Conservation (phyloP, 2,888 invertebrate species). For the Elmis aenea region DNA sequence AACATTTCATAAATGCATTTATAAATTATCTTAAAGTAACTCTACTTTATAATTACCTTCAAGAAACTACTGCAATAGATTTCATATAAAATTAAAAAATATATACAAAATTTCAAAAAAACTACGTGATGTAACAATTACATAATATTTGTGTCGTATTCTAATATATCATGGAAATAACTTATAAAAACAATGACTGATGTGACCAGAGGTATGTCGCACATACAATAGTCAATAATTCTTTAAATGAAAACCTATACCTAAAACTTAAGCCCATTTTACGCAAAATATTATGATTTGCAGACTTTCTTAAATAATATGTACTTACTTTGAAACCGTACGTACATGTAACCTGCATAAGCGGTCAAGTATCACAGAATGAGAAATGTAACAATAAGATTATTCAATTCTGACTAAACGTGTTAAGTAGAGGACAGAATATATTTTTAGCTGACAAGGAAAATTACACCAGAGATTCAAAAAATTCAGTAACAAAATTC, state of each 20-base stretch:
- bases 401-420: constrained; percentile 25
- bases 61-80: constrained; percentile 19
- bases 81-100: constrained; percentile 34
- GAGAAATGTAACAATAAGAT: constrained; percentile 24
- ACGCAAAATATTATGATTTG: constrained; percentile 21
- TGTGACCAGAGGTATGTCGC: constrained; percentile 24
- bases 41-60: constrained; percentile 25
- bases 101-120: constrained; percentile 28
- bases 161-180: constrained; percentile 18
- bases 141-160: constrained; percentile 3
- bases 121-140: constrained; percentile 19
- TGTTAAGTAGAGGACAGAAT: constrained; percentile 14
- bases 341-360: constrained; percentile 22
- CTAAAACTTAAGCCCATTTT: constrained; percentile 12
- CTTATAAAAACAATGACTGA: constrained; percentile 23
- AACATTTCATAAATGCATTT: constrained; percentile 34
- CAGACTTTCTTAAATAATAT: constrained; percentile 16
- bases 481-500: too few species aligned
- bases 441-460: too few species aligned
- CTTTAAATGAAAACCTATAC: constrained; percentile 8
- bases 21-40: constrained; percentile 24
- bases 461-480: too few species aligned
- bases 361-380: constrained; percentile 25
- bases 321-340: constrained; percentile 19
- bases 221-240: constrained; percentile 16